These are phyloP conservation scores for Platysternon megacephalum DNA, from an alignment of 2,113 vertebrate species.

Conservation along the genomic window DNA sequence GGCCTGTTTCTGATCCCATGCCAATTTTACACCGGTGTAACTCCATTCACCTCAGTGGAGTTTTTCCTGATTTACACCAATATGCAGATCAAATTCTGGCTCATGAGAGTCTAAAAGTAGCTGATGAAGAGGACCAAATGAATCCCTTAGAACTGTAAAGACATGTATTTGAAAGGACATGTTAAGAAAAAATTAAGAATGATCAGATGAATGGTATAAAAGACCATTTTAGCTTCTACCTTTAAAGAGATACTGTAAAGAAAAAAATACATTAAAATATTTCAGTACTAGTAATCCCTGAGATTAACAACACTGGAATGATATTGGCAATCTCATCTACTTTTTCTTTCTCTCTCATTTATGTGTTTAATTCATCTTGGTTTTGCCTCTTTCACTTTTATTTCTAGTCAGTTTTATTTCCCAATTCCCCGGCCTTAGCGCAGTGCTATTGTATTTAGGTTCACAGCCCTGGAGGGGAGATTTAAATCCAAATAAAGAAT, in stretches of 20 bases:
- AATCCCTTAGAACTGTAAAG: rapidly evolving
- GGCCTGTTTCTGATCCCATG: neutral
- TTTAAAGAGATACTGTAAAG: neutral
- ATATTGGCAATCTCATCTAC: neutral
- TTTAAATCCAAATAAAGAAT: neutral
- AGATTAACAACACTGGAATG: neutral
- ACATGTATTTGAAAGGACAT: neutral
- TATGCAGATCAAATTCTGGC: neutral
- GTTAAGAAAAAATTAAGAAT: neutral
- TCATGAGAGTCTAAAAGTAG: neutral
- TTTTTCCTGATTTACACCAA: neutral
- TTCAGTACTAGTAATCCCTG: neutral
- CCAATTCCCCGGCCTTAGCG: neutral
- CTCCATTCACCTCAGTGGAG: neutral
- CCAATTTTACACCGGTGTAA: neutral
- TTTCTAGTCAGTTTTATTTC: neutral
- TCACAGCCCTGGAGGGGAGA: neutral
- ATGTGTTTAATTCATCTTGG: neutral
- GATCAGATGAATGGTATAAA: neutral
- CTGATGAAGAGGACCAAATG: neutral
- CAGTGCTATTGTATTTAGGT: neutral
- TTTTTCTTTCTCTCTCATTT: neutral
- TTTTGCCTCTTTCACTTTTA: neutral
- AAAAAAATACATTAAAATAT: neutral
- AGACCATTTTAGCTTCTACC: neutral